phyloP scores from a whole-genome alignment of 2,113 vertebrate species.

The Probosciger aterrimus region DNA sequence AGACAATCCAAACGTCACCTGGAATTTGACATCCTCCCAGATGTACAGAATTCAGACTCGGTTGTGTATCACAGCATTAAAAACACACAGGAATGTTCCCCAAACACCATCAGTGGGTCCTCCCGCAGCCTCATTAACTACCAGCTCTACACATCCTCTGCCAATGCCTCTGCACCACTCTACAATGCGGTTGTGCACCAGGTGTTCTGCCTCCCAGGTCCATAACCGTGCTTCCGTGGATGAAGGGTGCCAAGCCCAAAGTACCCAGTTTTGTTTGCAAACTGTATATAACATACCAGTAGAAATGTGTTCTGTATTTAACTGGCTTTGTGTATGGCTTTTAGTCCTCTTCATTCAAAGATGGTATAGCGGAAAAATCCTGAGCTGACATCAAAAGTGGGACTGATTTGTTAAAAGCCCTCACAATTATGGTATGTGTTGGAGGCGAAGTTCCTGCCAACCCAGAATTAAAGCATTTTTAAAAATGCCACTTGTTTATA shows the following conservation, averaged over 20 bases:
- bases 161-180: not conserved
- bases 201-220: not conserved
- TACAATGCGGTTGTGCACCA: not conserved
- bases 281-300: not conserved
- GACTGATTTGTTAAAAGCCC: not conserved
- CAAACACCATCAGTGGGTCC: not conserved
- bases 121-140: not conserved
- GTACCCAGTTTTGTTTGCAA: not conserved
- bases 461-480: not conserved
- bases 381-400: constrained; percentile 1
- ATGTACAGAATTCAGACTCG: not conserved
- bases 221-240: not conserved
- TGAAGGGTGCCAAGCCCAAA: constrained; percentile 15
- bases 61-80: not conserved
- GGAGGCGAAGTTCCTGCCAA: not conserved
- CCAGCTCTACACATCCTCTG: not conserved
- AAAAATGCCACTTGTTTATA: not conserved
- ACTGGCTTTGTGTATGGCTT: constrained; percentile 41
- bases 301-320: not conserved
- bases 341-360: constrained; percentile 47
- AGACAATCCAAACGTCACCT: not conserved
- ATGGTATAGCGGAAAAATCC: constrained; percentile 15
- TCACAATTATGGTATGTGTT: not conserved
- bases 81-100: constrained; percentile 10
- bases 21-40: not conserved